Percentiles rank a stretch among this genome's conserved stretches.
Conservation (phyloP, 2,888 invertebrate genomes). For the Odontomyia ornata region DNA sequence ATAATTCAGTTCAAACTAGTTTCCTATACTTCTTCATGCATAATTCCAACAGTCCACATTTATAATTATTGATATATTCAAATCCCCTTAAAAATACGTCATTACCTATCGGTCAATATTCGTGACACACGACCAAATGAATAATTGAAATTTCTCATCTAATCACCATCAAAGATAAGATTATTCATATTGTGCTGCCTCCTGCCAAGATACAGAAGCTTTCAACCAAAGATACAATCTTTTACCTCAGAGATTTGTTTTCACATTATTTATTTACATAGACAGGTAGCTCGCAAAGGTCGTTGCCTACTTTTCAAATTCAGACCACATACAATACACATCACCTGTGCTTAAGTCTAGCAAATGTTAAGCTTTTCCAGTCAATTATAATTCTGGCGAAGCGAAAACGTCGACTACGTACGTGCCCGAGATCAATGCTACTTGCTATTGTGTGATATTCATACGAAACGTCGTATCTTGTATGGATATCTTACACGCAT, state of each 20-base stretch:
- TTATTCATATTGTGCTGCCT: no score
- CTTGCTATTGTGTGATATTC: background rate
- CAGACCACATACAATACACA: background rate
- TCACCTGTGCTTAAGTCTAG: background rate
- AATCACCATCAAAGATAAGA: no score
- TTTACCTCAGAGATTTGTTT: background rate
- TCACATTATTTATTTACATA: background rate
- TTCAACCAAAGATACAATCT: background rate
- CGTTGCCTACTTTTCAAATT: slow-evolving; percentile 4
- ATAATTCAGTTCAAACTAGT: no score
- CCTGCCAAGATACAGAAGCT: background rate
- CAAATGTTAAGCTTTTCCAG: slow-evolving; percentile 1
- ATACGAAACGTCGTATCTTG: background rate
- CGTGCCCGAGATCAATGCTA: slow-evolving; percentile 10
- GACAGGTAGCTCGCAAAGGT: background rate
- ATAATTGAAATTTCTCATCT: no score
- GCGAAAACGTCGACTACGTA: background rate
- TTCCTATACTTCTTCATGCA: no score
- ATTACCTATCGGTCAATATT: no score
- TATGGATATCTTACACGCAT: background rate
- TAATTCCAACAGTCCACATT: no score
- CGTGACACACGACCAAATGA: no score
- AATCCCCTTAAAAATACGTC: no score
- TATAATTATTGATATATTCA: no score
- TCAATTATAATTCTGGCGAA: background rate